These are phyloP conservation scores for Spea multiplicata DNA, from an alignment of 2,113 vertebrate genomes.

Conservation along the genomic window DNA sequence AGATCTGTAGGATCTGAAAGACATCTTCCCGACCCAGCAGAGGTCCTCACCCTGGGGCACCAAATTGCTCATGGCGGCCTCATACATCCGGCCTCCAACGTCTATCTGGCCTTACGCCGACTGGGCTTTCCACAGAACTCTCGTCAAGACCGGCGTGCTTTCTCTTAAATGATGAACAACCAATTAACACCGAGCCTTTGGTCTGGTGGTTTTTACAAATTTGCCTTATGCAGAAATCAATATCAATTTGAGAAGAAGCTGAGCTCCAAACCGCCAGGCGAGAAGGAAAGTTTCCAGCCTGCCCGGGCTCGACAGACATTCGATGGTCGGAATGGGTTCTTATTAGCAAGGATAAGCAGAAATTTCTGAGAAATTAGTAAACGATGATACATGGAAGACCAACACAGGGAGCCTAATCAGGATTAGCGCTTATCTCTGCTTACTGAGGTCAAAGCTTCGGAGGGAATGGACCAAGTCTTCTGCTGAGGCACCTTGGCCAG, in stretches of 20 bases:
- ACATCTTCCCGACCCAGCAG: too few species aligned
- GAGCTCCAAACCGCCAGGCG: conserved; percentile 1
- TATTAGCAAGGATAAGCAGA: conserved; percentile 30
- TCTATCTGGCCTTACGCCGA: background rate
- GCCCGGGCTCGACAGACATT: conserved; percentile 14
- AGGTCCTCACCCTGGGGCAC: too few species aligned
- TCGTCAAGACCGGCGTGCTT: background rate
- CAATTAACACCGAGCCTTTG: conserved; percentile 10
- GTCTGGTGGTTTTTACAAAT: background rate
- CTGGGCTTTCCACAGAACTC: background rate
- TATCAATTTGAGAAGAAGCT: conserved; percentile 27
- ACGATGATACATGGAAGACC: conserved; percentile 32
- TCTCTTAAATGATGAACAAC: conserved; percentile 30
- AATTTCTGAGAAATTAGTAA: background rate
- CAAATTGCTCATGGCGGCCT: too few species aligned
- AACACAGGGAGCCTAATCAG: background rate
- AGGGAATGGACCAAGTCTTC: too few species aligned
- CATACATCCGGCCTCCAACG: background rate
- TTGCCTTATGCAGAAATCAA: conserved; percentile 30
- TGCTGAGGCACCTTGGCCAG: too few species aligned
- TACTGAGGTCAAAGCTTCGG: background rate
- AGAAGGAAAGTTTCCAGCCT: background rate
- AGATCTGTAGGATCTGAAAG: too few species aligned
- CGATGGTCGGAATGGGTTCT: background rate
- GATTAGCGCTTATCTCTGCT: background rate